Percentiles rank a stretch among this genome's conserved stretches.
Evolutionary conservation across 2,113 vertebrate genomes (phyloP).

Genomic region (Epinephelus moara): DNA sequence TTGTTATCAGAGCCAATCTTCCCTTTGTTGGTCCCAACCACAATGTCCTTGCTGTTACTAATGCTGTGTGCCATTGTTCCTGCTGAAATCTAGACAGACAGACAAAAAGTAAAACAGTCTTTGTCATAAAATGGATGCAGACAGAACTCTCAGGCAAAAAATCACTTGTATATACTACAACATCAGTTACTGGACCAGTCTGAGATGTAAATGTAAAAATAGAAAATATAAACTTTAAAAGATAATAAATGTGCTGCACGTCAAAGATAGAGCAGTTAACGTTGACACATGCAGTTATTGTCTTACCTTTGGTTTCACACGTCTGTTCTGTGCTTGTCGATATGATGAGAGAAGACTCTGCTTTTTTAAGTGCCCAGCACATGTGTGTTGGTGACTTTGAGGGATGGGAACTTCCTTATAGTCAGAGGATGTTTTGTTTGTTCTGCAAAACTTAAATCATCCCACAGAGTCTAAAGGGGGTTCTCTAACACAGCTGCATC

Average conservation of each 20-base stretch:
- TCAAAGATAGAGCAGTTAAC: neutral
- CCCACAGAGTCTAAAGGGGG: neutral
- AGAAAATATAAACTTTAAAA: neutral
- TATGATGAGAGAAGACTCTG: neutral
- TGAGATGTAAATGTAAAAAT: neutral
- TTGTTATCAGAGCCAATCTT: neutral
- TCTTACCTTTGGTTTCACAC: neutral
- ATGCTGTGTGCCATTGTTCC: constrained; percentile 8
- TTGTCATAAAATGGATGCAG: neutral
- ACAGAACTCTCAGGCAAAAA: neutral
- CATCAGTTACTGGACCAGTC: neutral
- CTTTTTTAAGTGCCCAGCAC: neutral
- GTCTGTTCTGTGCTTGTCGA: neutral
- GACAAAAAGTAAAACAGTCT: neutral
- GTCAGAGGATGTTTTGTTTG: neutral
- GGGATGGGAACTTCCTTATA: neutral
- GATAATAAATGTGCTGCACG: neutral
- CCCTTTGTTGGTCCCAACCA: neutral
- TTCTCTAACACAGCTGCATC: neutral
- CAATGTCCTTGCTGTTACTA: neutral
- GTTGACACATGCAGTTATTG: neutral
- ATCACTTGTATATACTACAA: neutral
- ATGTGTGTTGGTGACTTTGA: neutral
- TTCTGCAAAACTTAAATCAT: neutral
- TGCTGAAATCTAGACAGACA: neutral